A percentile compares a stretch with the other conserved stretches of the same genome.
phyloP scores from a whole-genome alignment of 2,888 invertebrate genomes.

The Muscina levida region DNA sequence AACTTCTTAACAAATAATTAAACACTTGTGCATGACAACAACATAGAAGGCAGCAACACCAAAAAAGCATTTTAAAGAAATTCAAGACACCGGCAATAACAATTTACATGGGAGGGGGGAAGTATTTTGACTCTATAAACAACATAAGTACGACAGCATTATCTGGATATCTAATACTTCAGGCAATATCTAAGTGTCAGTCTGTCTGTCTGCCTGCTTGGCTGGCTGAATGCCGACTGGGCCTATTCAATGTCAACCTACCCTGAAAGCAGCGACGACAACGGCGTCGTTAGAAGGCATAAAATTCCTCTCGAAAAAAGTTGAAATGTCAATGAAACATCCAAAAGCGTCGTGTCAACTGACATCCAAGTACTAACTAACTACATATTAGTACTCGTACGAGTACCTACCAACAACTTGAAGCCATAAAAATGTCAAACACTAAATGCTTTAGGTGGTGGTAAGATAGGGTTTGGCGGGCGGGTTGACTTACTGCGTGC shows the following conservation, averaged over 20 bases:
- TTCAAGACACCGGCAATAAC: neutral
- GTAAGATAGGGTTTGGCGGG: no score
- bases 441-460: neutral
- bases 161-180: no score
- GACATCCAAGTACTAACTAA: neutral
- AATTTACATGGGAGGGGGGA: neutral
- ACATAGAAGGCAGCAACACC: no score
- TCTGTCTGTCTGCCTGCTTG: neutral
- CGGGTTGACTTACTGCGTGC: no score
- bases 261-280: neutral
- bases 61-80: no score
- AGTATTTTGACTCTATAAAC: no score
- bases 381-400: no score
- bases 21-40: slow-evolving; percentile 28
- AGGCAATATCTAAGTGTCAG: neutral
- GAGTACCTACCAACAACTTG: no score
- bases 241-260: slow-evolving; percentile 1
- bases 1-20: slow-evolving; percentile 30
- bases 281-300: neutral
- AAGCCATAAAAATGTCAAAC: neutral
- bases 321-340: slow-evolving; percentile 35
- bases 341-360: slow-evolving; percentile 20
- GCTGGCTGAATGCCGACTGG: no score
- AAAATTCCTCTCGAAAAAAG: slow-evolving; percentile 13
- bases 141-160: no score